A percentile compares a stretch with the other conserved stretches of the same genome.
Evolutionary conservation across 1,140 invertebrate genomes (phyloP).

Genomic region (Drosophila subobscura): DNA sequence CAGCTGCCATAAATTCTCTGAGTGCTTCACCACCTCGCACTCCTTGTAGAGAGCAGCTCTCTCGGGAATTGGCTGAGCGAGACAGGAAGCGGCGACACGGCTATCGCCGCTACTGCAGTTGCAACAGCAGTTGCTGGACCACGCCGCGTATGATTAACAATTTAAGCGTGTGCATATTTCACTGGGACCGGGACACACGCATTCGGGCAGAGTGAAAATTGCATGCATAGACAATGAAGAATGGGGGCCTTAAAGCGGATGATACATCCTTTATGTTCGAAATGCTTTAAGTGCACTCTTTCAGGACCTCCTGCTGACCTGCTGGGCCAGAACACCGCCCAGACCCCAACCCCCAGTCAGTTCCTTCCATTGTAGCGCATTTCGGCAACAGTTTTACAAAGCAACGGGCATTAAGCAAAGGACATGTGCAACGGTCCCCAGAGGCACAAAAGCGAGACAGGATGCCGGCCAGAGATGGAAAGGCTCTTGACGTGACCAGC

Average conservation of each 20-base stretch:
- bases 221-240: slow-evolving; percentile 50
- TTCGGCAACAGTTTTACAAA: slow-evolving; percentile 45
- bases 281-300: slow-evolving; percentile 26
- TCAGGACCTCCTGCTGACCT: background rate
- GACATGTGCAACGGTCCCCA: slow-evolving; percentile 30
- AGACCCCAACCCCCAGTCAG: background rate
- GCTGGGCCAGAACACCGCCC: background rate
- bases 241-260: slow-evolving; percentile 30
- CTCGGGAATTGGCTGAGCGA: slow-evolving; percentile 38
- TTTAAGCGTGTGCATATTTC: slow-evolving; percentile 71
- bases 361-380: slow-evolving; percentile 13
- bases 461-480: slow-evolving; percentile 15
- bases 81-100: slow-evolving; percentile 24
- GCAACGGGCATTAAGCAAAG: slow-evolving; percentile 33
- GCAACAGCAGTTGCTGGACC: slow-evolving; percentile 19
- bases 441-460: slow-evolving; percentile 22
- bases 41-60: slow-evolving; percentile 20
- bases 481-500: slow-evolving; percentile 5
- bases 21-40: slow-evolving; percentile 27
- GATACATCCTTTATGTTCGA: background rate
- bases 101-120: slow-evolving; percentile 14
- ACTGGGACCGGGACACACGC: slow-evolving; percentile 30
- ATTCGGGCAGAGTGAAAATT: slow-evolving; percentile 55
- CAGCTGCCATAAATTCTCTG: slow-evolving; percentile 21
- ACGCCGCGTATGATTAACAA: slow-evolving; percentile 78